Percentiles rank a stretch among this genome's conserved stretches.
Evolutionary conservation across 2,797 vertebrate genomes (phyloP).

Genomic region (Gymnopithys bicolor): DNA sequence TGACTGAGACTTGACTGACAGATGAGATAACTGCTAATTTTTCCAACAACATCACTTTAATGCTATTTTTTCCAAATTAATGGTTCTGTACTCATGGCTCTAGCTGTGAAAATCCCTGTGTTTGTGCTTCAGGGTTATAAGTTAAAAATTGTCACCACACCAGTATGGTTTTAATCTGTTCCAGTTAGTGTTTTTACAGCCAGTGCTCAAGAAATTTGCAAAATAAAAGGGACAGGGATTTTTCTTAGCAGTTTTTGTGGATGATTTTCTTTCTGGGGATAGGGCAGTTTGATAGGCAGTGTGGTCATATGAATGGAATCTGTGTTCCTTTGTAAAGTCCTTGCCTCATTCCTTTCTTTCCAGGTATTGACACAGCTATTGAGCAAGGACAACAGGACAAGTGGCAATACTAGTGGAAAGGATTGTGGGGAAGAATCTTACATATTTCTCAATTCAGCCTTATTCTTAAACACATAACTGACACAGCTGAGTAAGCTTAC

Average conservation of each 20-base stretch:
- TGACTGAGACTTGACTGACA: neutral
- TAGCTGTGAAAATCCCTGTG: neutral
- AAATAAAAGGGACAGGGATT: neutral
- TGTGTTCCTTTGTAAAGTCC: neutral
- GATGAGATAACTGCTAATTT: neutral
- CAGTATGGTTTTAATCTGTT: neutral
- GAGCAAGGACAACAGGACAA: neutral
- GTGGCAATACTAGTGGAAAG: neutral
- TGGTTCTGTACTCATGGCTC: neutral
- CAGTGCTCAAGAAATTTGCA: neutral
- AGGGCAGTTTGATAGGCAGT: neutral
- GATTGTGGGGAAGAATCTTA: neutral
- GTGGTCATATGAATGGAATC: neutral
- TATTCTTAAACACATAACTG: neutral
- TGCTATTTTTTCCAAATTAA: neutral
- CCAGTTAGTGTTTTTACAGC: neutral
- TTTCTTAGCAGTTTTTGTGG: neutral
- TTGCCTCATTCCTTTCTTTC: neutral
- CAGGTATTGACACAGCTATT: neutral
- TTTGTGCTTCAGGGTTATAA: neutral
- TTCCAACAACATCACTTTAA: neutral
- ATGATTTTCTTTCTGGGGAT: rapidly evolving
- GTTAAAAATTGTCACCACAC: neutral
- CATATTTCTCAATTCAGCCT: rapidly evolving
- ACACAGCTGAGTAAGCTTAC: neutral